Percentiles rank a stretch among this genome's conserved stretches.
phyloP scores from a whole-genome alignment of 1,140 invertebrate species.

The Orchesella cincta region DNA sequence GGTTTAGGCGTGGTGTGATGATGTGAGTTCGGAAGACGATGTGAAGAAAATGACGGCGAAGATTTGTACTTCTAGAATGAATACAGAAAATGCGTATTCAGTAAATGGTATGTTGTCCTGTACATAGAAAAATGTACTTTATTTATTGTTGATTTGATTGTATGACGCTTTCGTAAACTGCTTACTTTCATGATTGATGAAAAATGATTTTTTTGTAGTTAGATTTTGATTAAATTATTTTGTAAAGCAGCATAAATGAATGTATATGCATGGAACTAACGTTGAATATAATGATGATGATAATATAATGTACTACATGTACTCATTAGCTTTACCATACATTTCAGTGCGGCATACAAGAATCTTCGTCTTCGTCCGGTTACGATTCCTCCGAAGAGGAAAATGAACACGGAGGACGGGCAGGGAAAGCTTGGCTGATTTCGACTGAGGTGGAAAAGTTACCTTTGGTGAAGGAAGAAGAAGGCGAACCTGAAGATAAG shows the following conservation, averaged over 20 bases:
- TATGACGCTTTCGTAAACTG: too few relatives aligned
- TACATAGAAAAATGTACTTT: neutral
- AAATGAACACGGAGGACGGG: neutral
- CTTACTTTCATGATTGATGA: too few relatives aligned
- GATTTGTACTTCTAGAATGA: neutral
- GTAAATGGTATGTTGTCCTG: conserved; percentile 8
- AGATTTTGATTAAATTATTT: too few relatives aligned
- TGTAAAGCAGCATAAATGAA: too few relatives aligned
- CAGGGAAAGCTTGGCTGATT: too few relatives aligned
- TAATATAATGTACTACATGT: too few relatives aligned
- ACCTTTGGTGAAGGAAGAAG: neutral
- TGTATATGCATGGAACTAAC: too few relatives aligned
- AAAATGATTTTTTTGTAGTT: too few relatives aligned
- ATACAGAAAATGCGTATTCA: conserved; percentile 7
- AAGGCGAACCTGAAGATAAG: neutral
- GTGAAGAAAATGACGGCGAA: neutral
- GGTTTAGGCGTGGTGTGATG: too few relatives aligned
- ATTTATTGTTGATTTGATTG: neutral
- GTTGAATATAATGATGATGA: too few relatives aligned
- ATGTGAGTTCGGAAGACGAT: neutral
- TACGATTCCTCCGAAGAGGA: neutral
- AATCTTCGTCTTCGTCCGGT: conserved; percentile 12
- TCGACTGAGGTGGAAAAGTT: too few relatives aligned
- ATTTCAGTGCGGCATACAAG: conserved; percentile 18
- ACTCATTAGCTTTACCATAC: too few relatives aligned